phyloP scores from a whole-genome alignment of 2,113 vertebrate species.

The Dolichallabes microphthalmus region DNA sequence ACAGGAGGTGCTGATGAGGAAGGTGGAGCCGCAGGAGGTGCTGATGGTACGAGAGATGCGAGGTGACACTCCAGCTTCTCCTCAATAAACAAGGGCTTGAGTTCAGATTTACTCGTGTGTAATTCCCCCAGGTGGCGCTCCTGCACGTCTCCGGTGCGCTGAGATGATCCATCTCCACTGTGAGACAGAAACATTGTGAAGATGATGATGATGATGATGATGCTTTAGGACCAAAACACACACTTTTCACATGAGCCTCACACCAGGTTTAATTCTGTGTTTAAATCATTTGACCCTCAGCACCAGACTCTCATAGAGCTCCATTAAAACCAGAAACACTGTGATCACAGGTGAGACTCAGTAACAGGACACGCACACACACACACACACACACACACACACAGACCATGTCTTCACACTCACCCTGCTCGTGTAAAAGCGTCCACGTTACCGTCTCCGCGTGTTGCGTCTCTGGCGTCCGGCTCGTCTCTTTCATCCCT shows the following conservation, averaged over 20 bases:
- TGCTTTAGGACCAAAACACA: background rate
- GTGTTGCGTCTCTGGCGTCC: constrained; percentile 46
- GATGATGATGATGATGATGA: background rate
- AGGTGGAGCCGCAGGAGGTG: constrained; percentile 21
- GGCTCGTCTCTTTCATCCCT: constrained; percentile 52
- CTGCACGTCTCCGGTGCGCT: constrained; percentile 17
- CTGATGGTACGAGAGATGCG: background rate
- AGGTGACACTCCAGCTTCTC: constrained; percentile 7
- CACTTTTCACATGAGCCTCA: background rate
- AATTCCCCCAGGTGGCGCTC: constrained; percentile 33
- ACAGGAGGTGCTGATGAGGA: background rate
- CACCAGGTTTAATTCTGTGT: background rate
- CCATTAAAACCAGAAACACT: background rate
- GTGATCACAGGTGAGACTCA: background rate
- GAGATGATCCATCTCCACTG: constrained; percentile 47
- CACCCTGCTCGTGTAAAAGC: constrained; percentile 59
- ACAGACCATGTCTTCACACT: constrained; percentile 45
- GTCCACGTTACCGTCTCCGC: constrained; percentile 32
- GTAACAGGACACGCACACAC: background rate
- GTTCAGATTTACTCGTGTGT: background rate
- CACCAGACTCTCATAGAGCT: background rate
- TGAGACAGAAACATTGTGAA: constrained; percentile 37
- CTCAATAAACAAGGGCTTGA: background rate
- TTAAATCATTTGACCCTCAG: background rate
- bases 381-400: background rate